A percentile compares a stretch with the other conserved stretches of the same genome.
Conservation (phyloP, 2,113 vertebrate species). For the Pterophyllum scalare region DNA sequence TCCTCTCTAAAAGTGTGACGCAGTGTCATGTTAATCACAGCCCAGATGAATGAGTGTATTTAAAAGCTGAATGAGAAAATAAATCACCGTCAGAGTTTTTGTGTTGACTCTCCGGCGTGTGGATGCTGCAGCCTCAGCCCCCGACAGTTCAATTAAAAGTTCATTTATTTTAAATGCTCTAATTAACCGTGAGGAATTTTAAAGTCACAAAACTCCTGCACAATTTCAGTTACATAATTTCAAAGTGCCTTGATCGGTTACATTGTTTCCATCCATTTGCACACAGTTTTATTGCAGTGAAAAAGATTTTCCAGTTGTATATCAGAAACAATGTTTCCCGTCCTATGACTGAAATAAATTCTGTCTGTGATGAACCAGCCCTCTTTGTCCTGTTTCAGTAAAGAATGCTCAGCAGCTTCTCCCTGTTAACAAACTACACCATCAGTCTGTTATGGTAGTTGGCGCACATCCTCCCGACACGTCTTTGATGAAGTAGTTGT, state of each 20-base stretch:
- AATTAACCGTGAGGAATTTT: neutral
- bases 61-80: no score
- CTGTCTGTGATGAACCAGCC: neutral
- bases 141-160: neutral
- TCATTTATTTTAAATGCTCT: neutral
- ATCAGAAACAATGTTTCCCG: neutral
- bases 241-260: neutral
- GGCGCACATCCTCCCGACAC: neutral
- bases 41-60: neutral
- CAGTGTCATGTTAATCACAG: neutral
- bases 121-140: neutral
- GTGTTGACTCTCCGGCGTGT: neutral
- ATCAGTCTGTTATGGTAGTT: neutral
- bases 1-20: neutral
- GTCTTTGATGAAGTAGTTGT: neutral
- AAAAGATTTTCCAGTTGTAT: neutral
- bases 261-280: neutral
- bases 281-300: neutral
- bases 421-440: neutral
- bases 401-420: neutral
- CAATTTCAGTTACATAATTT: neutral
- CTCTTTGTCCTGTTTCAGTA: neutral
- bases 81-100: no score
- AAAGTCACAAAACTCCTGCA: neutral
- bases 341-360: neutral